These are phyloP conservation scores for Liasis olivaceus DNA, from an alignment of 2,797 vertebrate genomes.

Conservation along the genomic window DNA sequence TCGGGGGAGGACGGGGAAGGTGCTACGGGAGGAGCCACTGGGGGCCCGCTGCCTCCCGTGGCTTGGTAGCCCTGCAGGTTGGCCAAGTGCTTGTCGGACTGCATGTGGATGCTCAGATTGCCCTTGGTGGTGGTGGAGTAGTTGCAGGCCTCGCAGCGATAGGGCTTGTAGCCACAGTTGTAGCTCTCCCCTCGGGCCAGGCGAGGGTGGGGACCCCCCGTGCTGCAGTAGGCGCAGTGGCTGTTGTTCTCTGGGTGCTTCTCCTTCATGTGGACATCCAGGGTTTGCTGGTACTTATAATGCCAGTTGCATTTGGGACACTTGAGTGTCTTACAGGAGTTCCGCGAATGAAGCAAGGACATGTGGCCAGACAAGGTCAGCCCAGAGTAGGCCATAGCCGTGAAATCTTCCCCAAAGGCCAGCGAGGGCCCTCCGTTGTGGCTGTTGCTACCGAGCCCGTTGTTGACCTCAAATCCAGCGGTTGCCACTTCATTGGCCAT, in stretches of 20 bases:
- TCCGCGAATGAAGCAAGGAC: slow-evolving; percentile 71
- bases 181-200: slow-evolving; percentile 71
- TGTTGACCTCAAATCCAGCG: background rate
- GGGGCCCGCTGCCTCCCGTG: slow-evolving; percentile 38
- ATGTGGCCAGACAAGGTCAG: slow-evolving; percentile 71
- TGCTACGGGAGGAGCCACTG: slow-evolving; percentile 33
- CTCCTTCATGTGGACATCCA: slow-evolving; percentile 74
- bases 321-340: slow-evolving; percentile 75
- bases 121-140: slow-evolving; percentile 77
- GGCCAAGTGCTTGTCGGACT: slow-evolving; percentile 74
- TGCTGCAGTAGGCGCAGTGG: slow-evolving; percentile 72
- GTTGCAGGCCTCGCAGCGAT: slow-evolving; percentile 74
- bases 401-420: slow-evolving; percentile 37
- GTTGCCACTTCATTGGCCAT: slow-evolving; percentile 42
- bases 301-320: slow-evolving; percentile 79
- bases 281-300: slow-evolving; percentile 77
- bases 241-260: slow-evolving; percentile 72
- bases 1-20: slow-evolving; percentile 12
- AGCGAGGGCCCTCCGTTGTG: slow-evolving; percentile 4
- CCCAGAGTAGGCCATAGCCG: slow-evolving; percentile 64
- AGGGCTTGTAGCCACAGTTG: slow-evolving; percentile 75
- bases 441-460: background rate
- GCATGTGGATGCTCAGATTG: slow-evolving; percentile 77
- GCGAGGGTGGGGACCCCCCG: slow-evolving; percentile 67
- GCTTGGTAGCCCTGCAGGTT: slow-evolving; percentile 71